Evolutionary conservation across 2,888 invertebrate species (phyloP), one percentile per base, ranked within the genome.

Genomic region (Lepidochitona cinerea): DNA sequence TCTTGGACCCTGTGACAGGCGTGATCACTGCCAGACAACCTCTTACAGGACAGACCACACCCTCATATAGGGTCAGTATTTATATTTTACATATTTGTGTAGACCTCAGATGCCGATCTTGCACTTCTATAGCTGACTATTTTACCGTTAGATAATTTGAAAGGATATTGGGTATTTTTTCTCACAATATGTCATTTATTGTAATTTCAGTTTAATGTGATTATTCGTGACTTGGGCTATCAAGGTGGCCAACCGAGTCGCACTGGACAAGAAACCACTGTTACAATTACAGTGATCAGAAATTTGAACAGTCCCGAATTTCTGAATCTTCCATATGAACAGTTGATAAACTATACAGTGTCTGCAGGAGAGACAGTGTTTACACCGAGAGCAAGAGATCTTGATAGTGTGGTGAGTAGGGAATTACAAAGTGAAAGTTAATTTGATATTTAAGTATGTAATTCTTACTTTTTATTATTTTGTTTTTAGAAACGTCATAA

Each of bases 281-380:
- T 59, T 18, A 59, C 32, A 18, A 59, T 87, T 4, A 78, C 53
- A 0, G 81, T 87, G 9, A 81, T 83, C 66, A 75, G 84, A 32
- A 87, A 87, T 70, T 79, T 83, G 52, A 69, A 76, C 6, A 73
- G 82, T 35, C 89, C 89, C 7, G 68, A 41, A n/a, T 85, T 88
- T 75, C 29, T 59, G 2, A 77, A 77, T 18, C 26, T 26, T 14
- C 54, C 74, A 0, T 81, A 81, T 66, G 74, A 72, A 6, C 64
- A 75, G 4, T 73, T 59, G 0, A 78, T 83, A 12, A 68, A 78
- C 33, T 82, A 86, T 71, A 76, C 76, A 53, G 26, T 59, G 14
- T 65, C 79, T n/a, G 69, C 77, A 0, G 80, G 77, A 23, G 74
- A 71, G 14, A 29, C 75, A 14, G 72, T 84, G 33, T 70, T 79